Evolutionary conservation across 2,797 vertebrate species (phyloP).

Genomic region (Vireo griseus): DNA sequence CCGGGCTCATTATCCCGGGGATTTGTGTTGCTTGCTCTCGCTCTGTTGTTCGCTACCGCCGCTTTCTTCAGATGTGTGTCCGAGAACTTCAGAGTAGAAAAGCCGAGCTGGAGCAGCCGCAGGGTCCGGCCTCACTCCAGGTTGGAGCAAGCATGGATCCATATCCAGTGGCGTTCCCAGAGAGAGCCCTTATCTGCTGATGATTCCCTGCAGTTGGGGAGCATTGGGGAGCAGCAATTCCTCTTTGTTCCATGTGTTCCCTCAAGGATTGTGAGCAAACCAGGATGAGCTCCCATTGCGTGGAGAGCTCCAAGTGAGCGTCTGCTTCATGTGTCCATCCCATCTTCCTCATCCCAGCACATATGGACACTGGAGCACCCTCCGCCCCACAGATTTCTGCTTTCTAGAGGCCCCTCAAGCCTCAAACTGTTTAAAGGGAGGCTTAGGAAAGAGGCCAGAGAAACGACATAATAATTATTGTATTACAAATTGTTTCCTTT

Average conservation of each 20-base stretch:
- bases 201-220: not conserved
- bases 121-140: rapidly evolving
- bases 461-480: slow-evolving; percentile 57
- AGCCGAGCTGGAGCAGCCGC: not conserved
- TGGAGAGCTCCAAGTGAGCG: rapidly evolving
- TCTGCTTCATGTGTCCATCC: not conserved
- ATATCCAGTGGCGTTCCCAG: rapidly evolving
- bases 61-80: slow-evolving; percentile 10
- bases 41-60: slow-evolving; percentile 20
- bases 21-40: slow-evolving; percentile 39
- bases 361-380: not conserved
- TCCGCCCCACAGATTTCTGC: not conserved
- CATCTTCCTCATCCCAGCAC: rapidly evolving
- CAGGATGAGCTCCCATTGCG: rapidly evolving
- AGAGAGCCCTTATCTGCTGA: rapidly evolving
- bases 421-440: slow-evolving; percentile 19
- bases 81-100: slow-evolving; percentile 2
- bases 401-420: not conserved
- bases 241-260: rapidly evolving
- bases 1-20: slow-evolving; percentile 43
- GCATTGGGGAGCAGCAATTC: not conserved
- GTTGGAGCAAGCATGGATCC: not conserved
- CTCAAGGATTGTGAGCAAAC: not conserved
- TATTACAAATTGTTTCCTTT: slow-evolving; percentile 66
- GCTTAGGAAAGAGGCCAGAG: slow-evolving; percentile 52